Evolutionary conservation across 1,140 invertebrate species (phyloP), one percentile per base, ranked within the genome.

Genomic region (Hylyphantes graminicola): DNA sequence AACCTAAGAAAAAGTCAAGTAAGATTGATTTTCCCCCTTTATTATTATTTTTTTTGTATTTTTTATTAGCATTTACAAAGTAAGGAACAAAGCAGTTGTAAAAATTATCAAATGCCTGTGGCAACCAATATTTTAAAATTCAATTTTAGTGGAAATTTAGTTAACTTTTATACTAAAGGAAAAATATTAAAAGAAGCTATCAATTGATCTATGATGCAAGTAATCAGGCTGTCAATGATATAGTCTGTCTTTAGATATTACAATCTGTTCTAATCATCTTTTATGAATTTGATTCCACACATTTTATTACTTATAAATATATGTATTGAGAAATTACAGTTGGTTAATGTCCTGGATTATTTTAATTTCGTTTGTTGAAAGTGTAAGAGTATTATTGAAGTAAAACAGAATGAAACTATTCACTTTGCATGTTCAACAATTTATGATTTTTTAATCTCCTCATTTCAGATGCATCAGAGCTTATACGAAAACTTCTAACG

Each of bases 1-100:
- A 99, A 90, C 98, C 98, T 13, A 95, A 96, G 87, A 95, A 94
- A 87, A 96, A 96, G 55, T 98, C 98, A 86, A 93, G 96, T 97
- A 90, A 91, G 93, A 92, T 85, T 51, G 3, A 11, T 80, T 65
- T 63, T 72, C 51, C 50, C 54, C 6, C 63, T 35, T 55, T n/a
- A n/a, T n/a, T n/a, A n/a, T 5, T 72, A 6, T 67, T 1, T 70
- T 67, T 6, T 15, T 61, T 61, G 57, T 61, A 61, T 61, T 61
- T 17, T 61, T 15, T 15, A 61, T 15, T 61, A 17, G 57, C 57
- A 15, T 17, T 6, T 61, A 9, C 15, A 10, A 59, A 59, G 15
- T 9, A 59, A 3, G 57, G 3, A 61, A 61, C 17, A 2, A 35
- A 5, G 35, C 35, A 35, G 5, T 35, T 35, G 35, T 35, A 35